Evolutionary conservation across 92 coral and sea anemone species (phyloP).

Genomic region (Porites evermanni): DNA sequence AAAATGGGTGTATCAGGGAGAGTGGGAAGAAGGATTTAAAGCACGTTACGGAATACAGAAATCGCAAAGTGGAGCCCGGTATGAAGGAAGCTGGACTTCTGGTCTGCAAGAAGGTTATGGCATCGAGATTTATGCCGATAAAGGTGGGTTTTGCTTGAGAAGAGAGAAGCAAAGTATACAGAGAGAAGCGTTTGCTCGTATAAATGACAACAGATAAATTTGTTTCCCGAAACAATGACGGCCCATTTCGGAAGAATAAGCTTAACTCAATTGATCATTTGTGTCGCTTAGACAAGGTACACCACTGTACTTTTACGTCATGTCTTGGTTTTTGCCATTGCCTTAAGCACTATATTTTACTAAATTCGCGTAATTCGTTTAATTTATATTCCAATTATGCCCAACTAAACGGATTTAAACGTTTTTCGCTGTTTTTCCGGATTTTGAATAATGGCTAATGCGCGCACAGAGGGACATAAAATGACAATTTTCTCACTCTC

Average conservation of each 20-base stretch:
- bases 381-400: slow-evolving; percentile 9
- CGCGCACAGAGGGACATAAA: neutral
- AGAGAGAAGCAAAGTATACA: neutral
- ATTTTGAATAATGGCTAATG: neutral
- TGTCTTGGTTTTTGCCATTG: neutral
- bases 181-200: neutral
- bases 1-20: slow-evolving; percentile 90
- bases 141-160: slow-evolving; percentile 63
- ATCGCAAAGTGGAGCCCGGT: slow-evolving; percentile 85
- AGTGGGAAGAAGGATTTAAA: slow-evolving; percentile 93
- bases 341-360: slow-evolving; percentile 18
- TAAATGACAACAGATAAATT: slow-evolving; percentile 15
- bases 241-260: neutral
- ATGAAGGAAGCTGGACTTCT: slow-evolving; percentile 95
- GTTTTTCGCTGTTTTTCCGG: slow-evolving; percentile 24
- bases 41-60: slow-evolving; percentile 90
- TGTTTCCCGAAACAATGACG: neutral
- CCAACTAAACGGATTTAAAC: slow-evolving; percentile 14
- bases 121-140: slow-evolving; percentile 85
- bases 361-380: slow-evolving; percentile 20
- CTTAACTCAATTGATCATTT: slow-evolving; percentile 46
- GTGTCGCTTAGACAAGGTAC: slow-evolving; percentile 42
- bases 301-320: slow-evolving; percentile 12
- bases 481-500: neutral
- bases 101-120: slow-evolving; percentile 94